Base-by-base conservation (phyloP, 1,140 invertebrate genomes). In the Drosophila truncata region DNA sequence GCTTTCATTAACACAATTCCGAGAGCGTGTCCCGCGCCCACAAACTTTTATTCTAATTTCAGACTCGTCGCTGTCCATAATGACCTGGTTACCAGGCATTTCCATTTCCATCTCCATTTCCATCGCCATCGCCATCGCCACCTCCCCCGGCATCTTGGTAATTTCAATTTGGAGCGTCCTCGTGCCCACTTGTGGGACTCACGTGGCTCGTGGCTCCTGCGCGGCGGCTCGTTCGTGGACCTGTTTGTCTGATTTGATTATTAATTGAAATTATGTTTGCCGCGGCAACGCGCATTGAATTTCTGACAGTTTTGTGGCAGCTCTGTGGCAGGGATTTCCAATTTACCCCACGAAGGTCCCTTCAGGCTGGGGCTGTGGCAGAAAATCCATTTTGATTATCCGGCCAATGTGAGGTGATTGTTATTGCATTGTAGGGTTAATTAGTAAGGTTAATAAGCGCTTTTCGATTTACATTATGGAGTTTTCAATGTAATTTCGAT, bases 211-310 rank as follows among this genome's bases (percentile, higher is more conserved):
- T n/a, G 20, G 7, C 29, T 52, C 42, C 20, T 37, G 46, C 16
- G 35, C 63, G 52, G 61, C 58, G 33, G 29, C 52, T 65, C 57
- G 57, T 62, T 55, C 81, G 63, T 65, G 80, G 41, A 60, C 42
- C 67, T 67, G 65, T 77, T 80, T 80, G 77, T 73, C 71, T 69
- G 85, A 74, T 84, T 90, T 78, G 81, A 87, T 87, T 87, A 87
- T 90, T 87, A 84, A 84, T 87, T 87, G 80, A 90, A 87, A 81
- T 87, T 90, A 86, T 87, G 81, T 78, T 74, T 66, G 65, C 72
- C 69, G 79, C 61, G 49, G 52, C 47, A 72, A 86, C 84, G 84
- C 83, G 75, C 70, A 82, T 70, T 71, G 82, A 87, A 86, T 86
- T 72, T 87, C 83, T 87, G 83, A 82, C 83, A 87, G 79, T 82